These are phyloP conservation scores for Drosophila demipolita DNA, from an alignment of 2,888 invertebrate species.

Conservation along the genomic window DNA sequence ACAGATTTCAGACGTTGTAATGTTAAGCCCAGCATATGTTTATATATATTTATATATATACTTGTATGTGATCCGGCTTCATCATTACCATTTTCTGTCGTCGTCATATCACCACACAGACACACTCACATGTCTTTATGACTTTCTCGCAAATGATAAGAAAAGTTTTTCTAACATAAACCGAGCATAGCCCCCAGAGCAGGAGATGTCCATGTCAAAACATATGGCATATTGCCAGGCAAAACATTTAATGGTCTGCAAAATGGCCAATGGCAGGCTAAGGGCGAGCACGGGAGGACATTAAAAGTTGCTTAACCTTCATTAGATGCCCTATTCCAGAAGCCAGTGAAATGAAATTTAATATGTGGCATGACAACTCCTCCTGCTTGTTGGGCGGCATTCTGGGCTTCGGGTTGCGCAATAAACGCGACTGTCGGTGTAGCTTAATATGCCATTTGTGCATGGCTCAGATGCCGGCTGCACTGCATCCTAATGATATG, in stretches of 20 bases:
- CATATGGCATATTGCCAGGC: conserved; percentile 81
- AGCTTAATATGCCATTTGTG: conserved; percentile 76
- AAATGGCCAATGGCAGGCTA: conserved; percentile 60
- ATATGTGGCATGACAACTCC: conserved; percentile 63
- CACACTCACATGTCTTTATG: conserved; percentile 61
- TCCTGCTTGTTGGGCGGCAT: background rate
- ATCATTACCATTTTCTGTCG: conserved; percentile 74
- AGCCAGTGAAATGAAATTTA: conserved; percentile 73
- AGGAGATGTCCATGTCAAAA: conserved; percentile 66
- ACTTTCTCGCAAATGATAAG: conserved; percentile 75
- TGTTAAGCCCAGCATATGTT: conserved; percentile 64
- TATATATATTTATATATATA: conserved; percentile 4
- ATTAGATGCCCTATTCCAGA: conserved; percentile 63
- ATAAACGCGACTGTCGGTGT: conserved; percentile 57
- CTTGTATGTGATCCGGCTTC: conserved; percentile 47
- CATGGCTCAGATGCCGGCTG: conserved; percentile 47
- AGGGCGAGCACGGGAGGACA: conserved; percentile 52
- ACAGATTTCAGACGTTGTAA: conserved; percentile 45
- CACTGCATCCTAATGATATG: conserved; percentile 76
- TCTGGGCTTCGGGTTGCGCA: conserved; percentile 49
- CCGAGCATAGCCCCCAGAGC: conserved; percentile 21
- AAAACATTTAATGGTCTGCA: conserved; percentile 79
- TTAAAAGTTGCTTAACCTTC: conserved; percentile 82
- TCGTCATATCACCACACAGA: conserved; percentile 50
- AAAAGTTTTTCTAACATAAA: conserved; percentile 63